A percentile compares a stretch with the other conserved stretches of the same genome.
Conservation (phyloP, 53 echinoderm and acorn worm genomes). For the Holothuria leucospilota region DNA sequence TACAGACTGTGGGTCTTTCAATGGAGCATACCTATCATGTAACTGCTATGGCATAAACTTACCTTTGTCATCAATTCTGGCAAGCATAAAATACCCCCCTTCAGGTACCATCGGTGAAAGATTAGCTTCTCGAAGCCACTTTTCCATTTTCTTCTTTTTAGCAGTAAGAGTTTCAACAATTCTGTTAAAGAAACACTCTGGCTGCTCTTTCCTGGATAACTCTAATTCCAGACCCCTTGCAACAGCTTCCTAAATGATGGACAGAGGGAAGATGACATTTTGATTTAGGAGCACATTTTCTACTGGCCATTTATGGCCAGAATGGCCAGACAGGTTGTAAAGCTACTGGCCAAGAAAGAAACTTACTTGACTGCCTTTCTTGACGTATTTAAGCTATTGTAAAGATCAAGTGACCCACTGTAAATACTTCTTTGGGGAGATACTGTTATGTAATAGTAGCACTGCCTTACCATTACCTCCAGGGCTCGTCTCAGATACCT, state of each 20-base stretch:
- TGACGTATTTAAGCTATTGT: too few relatives aligned
- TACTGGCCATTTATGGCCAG: too few relatives aligned
- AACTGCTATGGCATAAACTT: neutral
- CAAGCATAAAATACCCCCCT: constrained; percentile 95
- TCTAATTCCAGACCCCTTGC: constrained; percentile 86
- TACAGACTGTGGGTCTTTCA: neutral
- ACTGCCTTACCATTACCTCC: too few relatives aligned
- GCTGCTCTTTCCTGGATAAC: constrained; percentile 69
- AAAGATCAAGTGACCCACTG: too few relatives aligned
- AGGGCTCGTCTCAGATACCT: too few relatives aligned
- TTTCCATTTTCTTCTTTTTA: constrained; percentile 83
- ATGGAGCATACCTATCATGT: neutral
- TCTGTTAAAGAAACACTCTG: constrained; percentile 86
- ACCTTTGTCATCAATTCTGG: constrained; percentile 62
- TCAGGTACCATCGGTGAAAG: constrained; percentile 90
- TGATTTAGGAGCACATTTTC: too few relatives aligned
- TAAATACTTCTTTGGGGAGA: too few relatives aligned
- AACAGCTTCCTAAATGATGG: constrained; percentile 81
- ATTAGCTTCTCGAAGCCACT: constrained; percentile 69
- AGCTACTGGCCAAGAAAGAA: too few relatives aligned
- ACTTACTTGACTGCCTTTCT: too few relatives aligned
- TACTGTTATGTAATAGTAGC: too few relatives aligned
- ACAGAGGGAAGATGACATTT: too few relatives aligned
- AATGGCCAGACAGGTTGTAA: too few relatives aligned
- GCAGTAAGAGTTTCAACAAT: constrained; percentile 67